These are phyloP conservation scores for Regulus satrapa DNA, from an alignment of 2,113 vertebrate species.

Conservation along the genomic window DNA sequence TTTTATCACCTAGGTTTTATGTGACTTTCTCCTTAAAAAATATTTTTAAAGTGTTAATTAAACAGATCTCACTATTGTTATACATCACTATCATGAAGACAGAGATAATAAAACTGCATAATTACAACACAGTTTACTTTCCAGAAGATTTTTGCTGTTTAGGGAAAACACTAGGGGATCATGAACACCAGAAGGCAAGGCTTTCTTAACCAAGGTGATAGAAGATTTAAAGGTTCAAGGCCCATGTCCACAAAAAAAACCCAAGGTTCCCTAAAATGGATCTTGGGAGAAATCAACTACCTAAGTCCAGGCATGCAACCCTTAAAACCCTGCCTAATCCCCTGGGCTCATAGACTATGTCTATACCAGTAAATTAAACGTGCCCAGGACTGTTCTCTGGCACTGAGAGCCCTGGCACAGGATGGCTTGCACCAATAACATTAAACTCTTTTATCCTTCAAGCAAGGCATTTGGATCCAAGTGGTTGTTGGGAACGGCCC, in stretches of 20 bases:
- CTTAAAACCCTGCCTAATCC: conserved; percentile 49
- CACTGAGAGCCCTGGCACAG: conserved; percentile 7
- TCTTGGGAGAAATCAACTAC: conserved; percentile 20
- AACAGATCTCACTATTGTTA: background rate
- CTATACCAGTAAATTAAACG: conserved; percentile 47
- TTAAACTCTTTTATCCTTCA: conserved; percentile 34
- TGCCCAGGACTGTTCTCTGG: conserved; percentile 62
- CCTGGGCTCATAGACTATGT: conserved; percentile 42
- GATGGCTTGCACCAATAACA: conserved; percentile 11
- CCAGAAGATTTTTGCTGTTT: background rate
- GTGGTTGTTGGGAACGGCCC: background rate
- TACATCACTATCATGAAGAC: background rate
- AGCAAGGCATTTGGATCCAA: conserved; percentile 20
- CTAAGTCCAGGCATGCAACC: conserved; percentile 52
- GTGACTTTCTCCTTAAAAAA: background rate
- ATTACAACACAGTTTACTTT: background rate
- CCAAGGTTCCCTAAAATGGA: background rate
- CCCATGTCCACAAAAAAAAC: background rate
- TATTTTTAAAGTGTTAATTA: background rate
- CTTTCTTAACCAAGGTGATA: background rate
- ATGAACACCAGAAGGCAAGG: background rate
- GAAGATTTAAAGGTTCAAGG: background rate
- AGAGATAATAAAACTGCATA: background rate
- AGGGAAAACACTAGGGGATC: background rate
- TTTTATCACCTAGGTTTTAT: background rate